Base-by-base conservation (phyloP, 2,888 invertebrate species). In the Nephrotoma guestfalica region DNA sequence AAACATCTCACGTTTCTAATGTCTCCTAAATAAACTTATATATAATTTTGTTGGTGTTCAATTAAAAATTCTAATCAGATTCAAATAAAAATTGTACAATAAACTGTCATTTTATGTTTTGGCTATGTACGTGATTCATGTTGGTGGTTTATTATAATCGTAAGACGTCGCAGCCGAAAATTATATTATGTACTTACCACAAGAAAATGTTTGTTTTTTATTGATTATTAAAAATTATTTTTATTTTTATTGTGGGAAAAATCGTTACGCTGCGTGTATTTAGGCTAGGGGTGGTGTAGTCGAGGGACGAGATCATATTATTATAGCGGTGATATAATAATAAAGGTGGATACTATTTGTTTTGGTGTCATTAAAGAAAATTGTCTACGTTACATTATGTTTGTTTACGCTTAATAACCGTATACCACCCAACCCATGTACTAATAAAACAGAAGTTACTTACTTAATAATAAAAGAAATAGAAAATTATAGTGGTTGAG, bases 71-170 rank as follows among this genome's bases (percentile, higher is more conserved):
- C 85, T 85, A 85, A 85, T 85, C 85, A 43, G 41, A 85, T 85
- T 85, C 85, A 85, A 43, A 43, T 85, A 43, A 43, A 85, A 85
- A 45, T 85, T 85, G 85, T 85, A 85, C 43, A 85, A 43, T 85
- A 85, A 85, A 85, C 85, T 85, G 85, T 85, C 43, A 85, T 43
- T 85, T 85, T 85, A 85, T 85, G 85, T 85, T 85, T 85, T 85
- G 84, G 84, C 84, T 84, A 84, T 41, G 84, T 84, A 84, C 84
- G 84, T 84, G 84, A 84, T 84, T 15, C 41, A 15, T 41, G 84
- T 84, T 84, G 41, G 41, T 41, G 41, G 40, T 83, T 83, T 83
- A 41, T 40, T 11, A 6, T 83, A 57, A 15, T 30, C 30, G 6
- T 84, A 84, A 84, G 84, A 84, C 84, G 30, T 30, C 2, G 30